Conservation (phyloP, 2,888 invertebrate species). For the Junonia oenone region DNA sequence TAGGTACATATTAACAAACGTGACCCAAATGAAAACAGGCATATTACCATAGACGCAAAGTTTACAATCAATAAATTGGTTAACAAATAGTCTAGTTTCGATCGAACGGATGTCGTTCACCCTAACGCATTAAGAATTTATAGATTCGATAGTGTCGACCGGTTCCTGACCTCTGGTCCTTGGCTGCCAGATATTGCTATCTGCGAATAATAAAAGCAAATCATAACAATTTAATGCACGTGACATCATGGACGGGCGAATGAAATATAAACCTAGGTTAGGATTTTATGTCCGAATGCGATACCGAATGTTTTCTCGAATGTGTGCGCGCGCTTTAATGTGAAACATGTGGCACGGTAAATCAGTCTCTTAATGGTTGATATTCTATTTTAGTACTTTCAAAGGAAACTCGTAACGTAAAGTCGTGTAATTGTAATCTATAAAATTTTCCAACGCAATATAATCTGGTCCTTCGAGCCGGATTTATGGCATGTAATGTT, state of each 20-base stretch:
- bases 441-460: too few species aligned
- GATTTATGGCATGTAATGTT: background rate
- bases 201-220: constrained; percentile 14
- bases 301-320: background rate
- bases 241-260: background rate
- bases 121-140: constrained; percentile 30
- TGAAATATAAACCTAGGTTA: constrained; percentile 18
- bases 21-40: constrained; percentile 5
- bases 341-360: background rate
- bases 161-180: constrained; percentile 30
- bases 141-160: constrained; percentile 28
- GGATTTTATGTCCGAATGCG: background rate
- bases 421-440: background rate
- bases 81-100: constrained; percentile 16
- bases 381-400: background rate
- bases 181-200: constrained; percentile 28
- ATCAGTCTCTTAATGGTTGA: too few species aligned
- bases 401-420: background rate
- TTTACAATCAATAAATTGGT: constrained; percentile 1
- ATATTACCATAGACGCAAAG: background rate
- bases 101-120: constrained; percentile 38
- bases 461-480: background rate
- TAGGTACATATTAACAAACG: too few species aligned
- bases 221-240: constrained; percentile 3
- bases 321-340: background rate